phyloP scores from a whole-genome alignment of 2,888 invertebrate genomes.

The Xiphydria camelus region DNA sequence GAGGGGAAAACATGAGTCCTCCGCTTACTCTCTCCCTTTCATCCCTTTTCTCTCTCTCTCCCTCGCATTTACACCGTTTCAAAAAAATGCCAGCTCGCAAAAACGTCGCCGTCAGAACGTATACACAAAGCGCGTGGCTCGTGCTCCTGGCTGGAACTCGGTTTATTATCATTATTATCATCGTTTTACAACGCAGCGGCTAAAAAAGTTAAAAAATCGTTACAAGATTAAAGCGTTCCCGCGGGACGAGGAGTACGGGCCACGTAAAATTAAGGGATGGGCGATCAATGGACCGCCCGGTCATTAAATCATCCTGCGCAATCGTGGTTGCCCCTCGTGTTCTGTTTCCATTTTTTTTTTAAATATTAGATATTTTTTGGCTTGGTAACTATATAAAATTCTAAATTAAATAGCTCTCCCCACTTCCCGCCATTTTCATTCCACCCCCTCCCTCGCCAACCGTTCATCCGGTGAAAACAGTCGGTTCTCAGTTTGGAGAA shows the following conservation, averaged over 20 bases:
- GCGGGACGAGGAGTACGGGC: not conserved
- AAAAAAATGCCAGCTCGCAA: slow-evolving; percentile 14
- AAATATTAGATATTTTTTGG: slow-evolving; percentile 39
- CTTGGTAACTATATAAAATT: slow-evolving; percentile 51
- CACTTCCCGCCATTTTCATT: too few species aligned
- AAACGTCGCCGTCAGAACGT: slow-evolving; percentile 14
- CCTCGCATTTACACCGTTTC: slow-evolving; percentile 1
- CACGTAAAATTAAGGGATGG: slow-evolving; percentile 1
- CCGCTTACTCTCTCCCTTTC: not conserved
- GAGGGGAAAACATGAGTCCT: not conserved
- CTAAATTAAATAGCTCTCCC: slow-evolving; percentile 43
- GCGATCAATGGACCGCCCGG: too few species aligned
- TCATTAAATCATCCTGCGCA: too few species aligned
- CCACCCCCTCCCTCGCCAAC: too few species aligned
- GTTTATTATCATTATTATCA: slow-evolving; percentile 6
- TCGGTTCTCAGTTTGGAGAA: too few species aligned
- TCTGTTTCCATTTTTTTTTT: slow-evolving; percentile 1
- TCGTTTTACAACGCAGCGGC: slow-evolving; percentile 6
- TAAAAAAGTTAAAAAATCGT: slow-evolving; percentile 13
- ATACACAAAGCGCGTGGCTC: slow-evolving; percentile 6
- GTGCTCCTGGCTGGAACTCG: slow-evolving; percentile 3
- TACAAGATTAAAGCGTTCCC: slow-evolving; percentile 5
- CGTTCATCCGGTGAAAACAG: too few species aligned
- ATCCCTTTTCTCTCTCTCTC: not conserved
- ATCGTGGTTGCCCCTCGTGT: slow-evolving; percentile 1